These are phyloP conservation scores for Zonotrichia leucophrys DNA, from an alignment of 2,113 vertebrate genomes.

Conservation along the genomic window DNA sequence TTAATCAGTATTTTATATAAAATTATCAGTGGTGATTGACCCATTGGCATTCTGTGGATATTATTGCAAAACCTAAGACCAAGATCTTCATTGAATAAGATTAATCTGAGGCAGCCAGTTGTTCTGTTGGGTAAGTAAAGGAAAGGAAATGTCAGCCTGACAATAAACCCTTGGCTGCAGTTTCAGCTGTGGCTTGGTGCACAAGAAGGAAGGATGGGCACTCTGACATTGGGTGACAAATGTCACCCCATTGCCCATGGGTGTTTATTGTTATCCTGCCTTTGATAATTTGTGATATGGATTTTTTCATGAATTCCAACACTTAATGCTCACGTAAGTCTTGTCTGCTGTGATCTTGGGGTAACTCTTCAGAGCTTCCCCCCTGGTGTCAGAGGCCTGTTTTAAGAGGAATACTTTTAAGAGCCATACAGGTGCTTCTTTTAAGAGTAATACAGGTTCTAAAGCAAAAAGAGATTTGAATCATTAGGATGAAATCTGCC, in stretches of 20 bases:
- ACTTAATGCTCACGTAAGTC: neutral
- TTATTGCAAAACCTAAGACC: neutral
- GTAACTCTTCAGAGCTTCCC: neutral
- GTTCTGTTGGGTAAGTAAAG: neutral
- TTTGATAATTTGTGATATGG: neutral
- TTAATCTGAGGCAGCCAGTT: neutral
- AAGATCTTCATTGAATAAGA: neutral
- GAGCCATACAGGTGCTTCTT: neutral
- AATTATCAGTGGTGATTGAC: neutral
- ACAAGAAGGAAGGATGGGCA: neutral
- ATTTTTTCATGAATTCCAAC: neutral
- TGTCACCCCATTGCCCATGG: neutral
- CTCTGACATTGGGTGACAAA: neutral
- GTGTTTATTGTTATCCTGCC: neutral
- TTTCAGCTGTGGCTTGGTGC: neutral
- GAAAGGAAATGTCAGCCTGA: neutral
- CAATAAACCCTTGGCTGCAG: neutral
- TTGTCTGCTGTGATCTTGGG: neutral
- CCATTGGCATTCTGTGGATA: neutral
- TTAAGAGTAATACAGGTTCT: neutral
- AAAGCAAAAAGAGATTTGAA: neutral
- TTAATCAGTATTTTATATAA: neutral
- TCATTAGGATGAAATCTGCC: neutral
- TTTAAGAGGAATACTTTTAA: neutral
- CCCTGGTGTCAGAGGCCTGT: neutral